These are phyloP conservation scores for Pelecanus crispus DNA, from an alignment of 2,113 vertebrate genomes.

Conservation along the genomic window DNA sequence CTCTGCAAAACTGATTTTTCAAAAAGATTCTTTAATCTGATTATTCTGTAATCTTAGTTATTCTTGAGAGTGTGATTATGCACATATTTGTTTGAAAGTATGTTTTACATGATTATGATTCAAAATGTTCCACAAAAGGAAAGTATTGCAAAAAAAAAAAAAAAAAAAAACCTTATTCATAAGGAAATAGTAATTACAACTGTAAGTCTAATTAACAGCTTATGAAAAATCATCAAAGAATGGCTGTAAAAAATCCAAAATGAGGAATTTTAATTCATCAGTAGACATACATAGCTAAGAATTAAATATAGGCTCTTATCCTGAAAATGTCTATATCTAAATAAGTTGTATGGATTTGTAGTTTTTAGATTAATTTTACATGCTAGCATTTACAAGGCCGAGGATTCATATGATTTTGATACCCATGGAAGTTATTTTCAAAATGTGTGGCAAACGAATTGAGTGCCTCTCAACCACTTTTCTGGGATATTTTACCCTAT, in stretches of 20 bases:
- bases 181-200: neutral
- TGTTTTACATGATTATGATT: neutral
- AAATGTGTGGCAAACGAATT: neutral
- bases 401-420: neutral
- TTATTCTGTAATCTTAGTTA: slow-evolving; percentile 29
- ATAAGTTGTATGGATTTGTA: neutral
- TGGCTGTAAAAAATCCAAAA: neutral
- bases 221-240: neutral
- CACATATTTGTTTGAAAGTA: neutral
- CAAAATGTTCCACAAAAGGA: neutral
- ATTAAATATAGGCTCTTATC: neutral
- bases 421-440: neutral
- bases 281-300: neutral
- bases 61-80: neutral
- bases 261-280: neutral
- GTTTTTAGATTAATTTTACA: neutral
- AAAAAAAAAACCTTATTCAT: neutral
- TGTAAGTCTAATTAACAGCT: neutral
- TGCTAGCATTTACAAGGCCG: neutral
- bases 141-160: neutral
- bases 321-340: neutral
- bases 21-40: slow-evolving; percentile 21
- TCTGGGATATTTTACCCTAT: neutral
- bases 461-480: neutral
- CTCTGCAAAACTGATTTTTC: slow-evolving; percentile 59